Evolutionary conservation across 2,888 invertebrate genomes (phyloP), one percentile per base, ranked within the genome.

Genomic region (Encarsia formosa): DNA sequence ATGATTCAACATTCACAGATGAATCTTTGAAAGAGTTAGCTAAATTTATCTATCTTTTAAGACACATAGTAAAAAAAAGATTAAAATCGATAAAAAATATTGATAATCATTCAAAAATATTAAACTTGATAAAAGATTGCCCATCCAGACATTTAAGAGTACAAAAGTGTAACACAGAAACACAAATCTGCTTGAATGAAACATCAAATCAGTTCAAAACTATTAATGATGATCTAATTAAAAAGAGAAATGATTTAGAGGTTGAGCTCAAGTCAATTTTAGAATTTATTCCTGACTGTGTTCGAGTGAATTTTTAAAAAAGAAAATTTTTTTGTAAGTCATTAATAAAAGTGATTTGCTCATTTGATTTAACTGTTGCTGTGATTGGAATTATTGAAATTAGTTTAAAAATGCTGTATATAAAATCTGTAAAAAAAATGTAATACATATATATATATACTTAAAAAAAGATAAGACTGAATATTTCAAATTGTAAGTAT

Each of bases 21-120:
- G 42, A 56, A 26, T 41, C 40, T 49, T 22, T 38, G 23, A 45
- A 42, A 16, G 63, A 67, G 53, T 47, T 67, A 46, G 55, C 60
- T 13, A 63, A 41, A 54, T 65, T 67, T 56, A 58, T 63, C 16
- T 58, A 57, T 22, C 47, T 63, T n/a, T 44, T 66, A 31, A 59
- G 63, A 26, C 59, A 63, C 45, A 48, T 63, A 13, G 56, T 60
- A 5, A 64, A 63, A 45, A 64, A 59, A 49, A 59, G 55, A 45
- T 34, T 66, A 15, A 59, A 61, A 15, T 58, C 52, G 13, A 11
- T 56, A 6, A 62, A 61, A 44, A 39, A 41, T 16, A 24, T 22
- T 5, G 51, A 57, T 24, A 16, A 42, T 2, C 24, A 15, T n/a
- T 19, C 29, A 8, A 29, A 31, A 15, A 49, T 15, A 23, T 37